Evolutionary conservation across 2,888 invertebrate species (phyloP), one percentile per base, ranked within the genome.

Genomic region (Lasioglossum malachurum): DNA sequence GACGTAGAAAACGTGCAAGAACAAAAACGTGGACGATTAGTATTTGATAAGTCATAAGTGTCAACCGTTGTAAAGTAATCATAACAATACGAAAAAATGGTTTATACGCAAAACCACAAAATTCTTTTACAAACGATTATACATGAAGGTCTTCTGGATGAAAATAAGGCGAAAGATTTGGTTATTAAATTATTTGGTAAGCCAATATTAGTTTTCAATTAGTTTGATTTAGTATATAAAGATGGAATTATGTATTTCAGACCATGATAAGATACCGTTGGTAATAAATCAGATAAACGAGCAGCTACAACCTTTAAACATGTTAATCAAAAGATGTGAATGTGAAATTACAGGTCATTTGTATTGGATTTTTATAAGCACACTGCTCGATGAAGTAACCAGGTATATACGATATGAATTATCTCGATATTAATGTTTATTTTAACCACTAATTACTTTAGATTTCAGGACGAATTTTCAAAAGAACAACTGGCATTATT

Each of bases 341-440:
- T 94, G 94, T 84, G 95, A 95, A 91, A 74, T 94, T 31, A 93
- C 93, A 27, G 94, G 95, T 5, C 79, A 93, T 14, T 89, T 89
- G 64, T 94, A 93, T 88, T 95, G 94, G 94, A 79, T 91, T 41
- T 85, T 95, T 10, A 78, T 88, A 44, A 92, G 88, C 53, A 93
- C 91, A 5, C 75, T 91, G 0, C 77, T 91, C 27, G 91, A 93
- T 75, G 91, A 92, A 69, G 44, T 87, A 80, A 87, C 91, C 2
- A 91, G 78, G 93, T 94, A 93, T 94, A 93, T 79, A 71, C 71
- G 1, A 14, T 57, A 77, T 23, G 31, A 16, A 2, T 60, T n/a
- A n/a, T 19, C 0, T 69, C 31, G 16, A 35, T 23, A 16, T 8
- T 69, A 38, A 49, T 41, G 76, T 10, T 7, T 71, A 19, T 44